Evolutionary conservation across 2,113 vertebrate species (phyloP).

Genomic region (Notothenia rossii): DNA sequence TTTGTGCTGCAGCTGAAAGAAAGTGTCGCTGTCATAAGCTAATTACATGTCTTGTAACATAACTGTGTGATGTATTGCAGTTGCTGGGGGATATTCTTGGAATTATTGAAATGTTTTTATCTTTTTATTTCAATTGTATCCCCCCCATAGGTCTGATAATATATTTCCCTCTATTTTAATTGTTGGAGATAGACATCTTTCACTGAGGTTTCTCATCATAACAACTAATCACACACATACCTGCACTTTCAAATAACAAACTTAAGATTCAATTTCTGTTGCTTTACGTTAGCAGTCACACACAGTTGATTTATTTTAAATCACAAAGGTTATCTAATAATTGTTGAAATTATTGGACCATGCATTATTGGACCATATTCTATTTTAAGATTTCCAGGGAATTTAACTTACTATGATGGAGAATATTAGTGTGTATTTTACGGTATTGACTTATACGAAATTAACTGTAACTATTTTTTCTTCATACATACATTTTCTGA

Average conservation of each 20-base stretch:
- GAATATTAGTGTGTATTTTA: not conserved
- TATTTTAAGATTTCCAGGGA: not conserved
- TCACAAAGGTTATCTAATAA: not conserved
- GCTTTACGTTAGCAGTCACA: too few relatives aligned
- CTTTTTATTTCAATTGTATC: not conserved
- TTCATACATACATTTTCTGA: too few relatives aligned
- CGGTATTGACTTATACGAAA: not conserved
- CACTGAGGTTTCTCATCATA: not conserved
- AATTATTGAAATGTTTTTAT: not conserved
- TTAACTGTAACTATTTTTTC: not conserved
- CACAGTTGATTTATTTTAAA: not conserved
- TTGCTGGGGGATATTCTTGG: not conserved
- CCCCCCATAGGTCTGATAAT: not conserved
- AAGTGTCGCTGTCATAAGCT: not conserved
- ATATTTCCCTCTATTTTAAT: not conserved
- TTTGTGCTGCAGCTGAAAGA: constrained; percentile 1
- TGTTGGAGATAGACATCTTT: not conserved
- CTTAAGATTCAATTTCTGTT: not conserved
- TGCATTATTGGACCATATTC: not conserved
- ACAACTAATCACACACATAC: not conserved
- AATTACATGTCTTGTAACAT: not conserved
- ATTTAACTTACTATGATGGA: not conserved
- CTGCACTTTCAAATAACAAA: not conserved
- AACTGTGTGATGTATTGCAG: not conserved
- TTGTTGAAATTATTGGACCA: not conserved